Conservation (phyloP, 2,113 vertebrate genomes). For the Orthochromis malagaraziensis region DNA sequence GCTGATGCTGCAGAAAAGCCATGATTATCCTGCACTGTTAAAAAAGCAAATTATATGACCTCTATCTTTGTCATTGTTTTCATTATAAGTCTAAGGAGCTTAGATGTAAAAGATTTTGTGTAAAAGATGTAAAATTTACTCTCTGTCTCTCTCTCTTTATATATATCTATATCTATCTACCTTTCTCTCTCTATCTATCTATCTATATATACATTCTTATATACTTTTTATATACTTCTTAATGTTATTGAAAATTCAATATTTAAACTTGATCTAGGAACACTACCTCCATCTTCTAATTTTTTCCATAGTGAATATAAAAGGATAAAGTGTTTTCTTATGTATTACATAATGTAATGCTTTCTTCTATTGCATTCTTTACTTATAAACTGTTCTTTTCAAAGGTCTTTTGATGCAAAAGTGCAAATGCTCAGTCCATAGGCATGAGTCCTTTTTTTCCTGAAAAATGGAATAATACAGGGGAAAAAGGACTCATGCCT, state of each 20-base stretch:
- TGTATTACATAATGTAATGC: not conserved
- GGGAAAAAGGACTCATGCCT: not conserved
- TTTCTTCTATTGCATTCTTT: not conserved
- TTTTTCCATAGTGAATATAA: not conserved
- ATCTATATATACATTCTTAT: accelerated
- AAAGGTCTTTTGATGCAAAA: not conserved
- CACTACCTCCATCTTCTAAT: not conserved
- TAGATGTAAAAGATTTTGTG: not conserved
- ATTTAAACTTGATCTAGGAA: not conserved
- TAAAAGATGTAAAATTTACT: not conserved
- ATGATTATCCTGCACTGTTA: not conserved
- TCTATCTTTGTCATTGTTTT: not conserved
- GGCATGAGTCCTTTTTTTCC: not conserved
- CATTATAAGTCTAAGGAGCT: not conserved
- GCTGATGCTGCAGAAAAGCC: not conserved
- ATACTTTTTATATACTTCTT: not conserved
- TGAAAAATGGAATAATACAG: not conserved
- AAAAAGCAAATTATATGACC: not conserved
- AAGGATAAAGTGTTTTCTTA: not conserved
- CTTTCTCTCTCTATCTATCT: not conserved
- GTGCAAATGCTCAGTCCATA: not conserved
- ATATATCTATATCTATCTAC: not conserved
- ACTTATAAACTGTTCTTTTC: not conserved
- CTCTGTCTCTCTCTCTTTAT: not conserved
- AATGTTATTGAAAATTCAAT: not conserved